Evolutionary conservation across 2,113 vertebrate genomes (phyloP).

Genomic region (Hippocampus barbouri): DNA sequence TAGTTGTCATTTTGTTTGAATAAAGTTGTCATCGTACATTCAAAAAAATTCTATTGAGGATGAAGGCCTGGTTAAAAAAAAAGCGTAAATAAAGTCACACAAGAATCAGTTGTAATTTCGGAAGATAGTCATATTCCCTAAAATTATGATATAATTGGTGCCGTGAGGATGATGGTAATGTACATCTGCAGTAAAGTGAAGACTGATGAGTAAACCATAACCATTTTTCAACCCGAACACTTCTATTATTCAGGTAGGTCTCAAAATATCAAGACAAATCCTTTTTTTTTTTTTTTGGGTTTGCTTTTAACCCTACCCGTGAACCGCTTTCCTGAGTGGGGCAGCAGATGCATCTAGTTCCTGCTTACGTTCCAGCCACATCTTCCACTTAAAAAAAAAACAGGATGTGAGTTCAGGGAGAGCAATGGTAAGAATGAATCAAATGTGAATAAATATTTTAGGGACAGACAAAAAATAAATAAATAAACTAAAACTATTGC

Average conservation of each 20-base stretch:
- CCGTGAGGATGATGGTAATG: no score
- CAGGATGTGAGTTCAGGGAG: neutral
- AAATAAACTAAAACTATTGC: constrained; percentile 60
- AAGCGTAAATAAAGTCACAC: no score
- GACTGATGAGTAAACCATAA: no score
- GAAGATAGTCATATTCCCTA: no score
- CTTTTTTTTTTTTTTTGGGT: constrained; percentile 22
- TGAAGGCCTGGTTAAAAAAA: no score
- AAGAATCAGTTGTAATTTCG: no score
- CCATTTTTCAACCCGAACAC: neutral
- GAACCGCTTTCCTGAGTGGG: constrained; percentile 40
- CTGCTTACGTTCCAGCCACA: constrained; percentile 39
- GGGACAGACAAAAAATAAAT: constrained; percentile 36
- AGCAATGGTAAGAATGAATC: constrained; percentile 45
- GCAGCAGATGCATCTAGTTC: constrained; percentile 50
- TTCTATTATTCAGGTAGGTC: neutral
- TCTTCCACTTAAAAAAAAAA: constrained; percentile 15
- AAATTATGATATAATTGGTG: no score
- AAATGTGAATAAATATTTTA: constrained; percentile 59
- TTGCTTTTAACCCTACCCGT: constrained; percentile 42
- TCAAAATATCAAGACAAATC: constrained; percentile 18
- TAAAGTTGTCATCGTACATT: no score
- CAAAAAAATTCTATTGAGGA: no score
- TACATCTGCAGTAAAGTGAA: neutral
- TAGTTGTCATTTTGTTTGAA: no score